Base-by-base conservation (phyloP, 2,113 vertebrate genomes). In the Cinclus mexicanus region DNA sequence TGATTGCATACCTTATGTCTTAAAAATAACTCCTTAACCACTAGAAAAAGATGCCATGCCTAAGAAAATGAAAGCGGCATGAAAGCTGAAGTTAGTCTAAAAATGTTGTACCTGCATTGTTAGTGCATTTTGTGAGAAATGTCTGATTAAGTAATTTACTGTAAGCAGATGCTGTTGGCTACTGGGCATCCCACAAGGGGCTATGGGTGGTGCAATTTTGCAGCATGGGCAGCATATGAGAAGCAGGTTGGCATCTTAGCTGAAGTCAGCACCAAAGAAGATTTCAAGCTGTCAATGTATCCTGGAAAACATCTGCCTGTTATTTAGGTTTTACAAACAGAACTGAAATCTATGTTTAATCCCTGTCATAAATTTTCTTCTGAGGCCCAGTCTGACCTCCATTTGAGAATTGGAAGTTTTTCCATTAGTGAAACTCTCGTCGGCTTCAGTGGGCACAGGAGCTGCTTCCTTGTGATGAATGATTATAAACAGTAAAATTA, bases 21-120 rank as follows among this genome's bases (percentile, higher is more conserved):
- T 94, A 87, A 97, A 96, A 97, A 90, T 96, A 93, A 83, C 91
- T 94, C 28, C 10, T 28, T 35, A 90, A 76, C 70, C 83, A 41
- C 90, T 63, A 56, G 63, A 55, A 75, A 80, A 90, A 83, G 71
- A 77, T 53, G 52, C 35, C 31, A 20, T 87, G 77, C 67, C n/a
- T 89, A 87, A 82, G 89, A 89, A 96, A 96, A 82, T 77, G 57
- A 96, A 82, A 74, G 57, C 2, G 4, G 37, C 5, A 6, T 74
- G 42, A 80, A 61, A 92, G 70, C 81, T 63, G 56, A 87, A 83
- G 14, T 57, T 87, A 78, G 56, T 80, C 56, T 83, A 81, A 94
- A 93, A 90, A 52, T 41, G 49, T 64, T 72, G 25, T 80, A 71
- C 92, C 94, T 85, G 68, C 46, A 12, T 83, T 90, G 60, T 86